Conservation (phyloP, 2,888 invertebrate species). For the Chouioia cunea region DNA sequence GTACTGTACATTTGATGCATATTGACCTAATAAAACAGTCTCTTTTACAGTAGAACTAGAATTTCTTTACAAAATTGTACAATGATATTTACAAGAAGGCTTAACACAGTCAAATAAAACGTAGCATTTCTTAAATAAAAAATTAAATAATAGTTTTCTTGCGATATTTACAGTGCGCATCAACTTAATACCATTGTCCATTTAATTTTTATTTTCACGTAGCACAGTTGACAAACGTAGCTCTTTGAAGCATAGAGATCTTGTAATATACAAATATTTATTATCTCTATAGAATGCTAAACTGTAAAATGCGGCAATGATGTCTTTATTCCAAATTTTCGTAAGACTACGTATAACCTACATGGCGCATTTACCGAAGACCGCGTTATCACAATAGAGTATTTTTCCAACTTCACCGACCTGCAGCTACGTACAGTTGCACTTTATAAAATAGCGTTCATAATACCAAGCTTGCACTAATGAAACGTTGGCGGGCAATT, state of each 20-base stretch:
- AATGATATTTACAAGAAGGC: constrained; percentile 45
- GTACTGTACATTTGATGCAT: constrained; percentile 14
- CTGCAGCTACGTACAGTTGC: constrained; percentile 30
- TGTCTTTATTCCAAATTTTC: neutral
- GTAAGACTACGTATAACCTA: constrained; percentile 7
- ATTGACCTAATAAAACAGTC: constrained; percentile 47
- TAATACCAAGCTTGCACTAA: neutral
- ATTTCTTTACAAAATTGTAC: constrained; percentile 47
- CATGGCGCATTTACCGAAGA: constrained; percentile 24
- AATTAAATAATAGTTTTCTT: constrained; percentile 7
- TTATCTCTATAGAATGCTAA: neutral
- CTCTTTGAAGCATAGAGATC: too few relatives aligned
- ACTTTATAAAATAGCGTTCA: constrained; percentile 18
- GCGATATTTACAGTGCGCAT: constrained; percentile 36
- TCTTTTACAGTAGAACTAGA: constrained; percentile 42
- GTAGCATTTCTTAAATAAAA: constrained; percentile 18
- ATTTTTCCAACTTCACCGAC: constrained; percentile 37
- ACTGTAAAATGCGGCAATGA: neutral
- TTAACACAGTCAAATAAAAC: constrained; percentile 45
- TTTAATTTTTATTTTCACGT: constrained; percentile 2
- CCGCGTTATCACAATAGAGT: constrained; percentile 42
- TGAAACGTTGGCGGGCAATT: constrained; percentile 70
- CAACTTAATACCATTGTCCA: constrained; percentile 11
- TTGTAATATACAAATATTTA: neutral
- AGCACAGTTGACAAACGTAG: too few relatives aligned